A percentile compares a stretch with the other conserved stretches of the same genome.
Evolutionary conservation across 2,888 invertebrate species (phyloP).

Genomic region (Drosophila testacea): DNA sequence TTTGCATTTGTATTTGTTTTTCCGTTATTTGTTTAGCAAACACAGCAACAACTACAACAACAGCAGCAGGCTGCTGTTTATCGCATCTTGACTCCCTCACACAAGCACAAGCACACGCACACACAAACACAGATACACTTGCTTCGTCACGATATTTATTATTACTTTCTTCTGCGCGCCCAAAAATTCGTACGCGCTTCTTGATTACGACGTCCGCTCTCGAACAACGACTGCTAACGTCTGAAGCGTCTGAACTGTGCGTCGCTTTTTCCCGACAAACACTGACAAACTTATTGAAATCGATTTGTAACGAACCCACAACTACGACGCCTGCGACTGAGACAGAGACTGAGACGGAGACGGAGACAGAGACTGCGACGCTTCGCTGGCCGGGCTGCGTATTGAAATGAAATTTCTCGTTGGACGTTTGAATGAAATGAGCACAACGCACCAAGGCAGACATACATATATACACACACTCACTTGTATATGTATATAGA

Average conservation of each 20-base stretch:
- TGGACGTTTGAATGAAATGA: constrained; percentile 70
- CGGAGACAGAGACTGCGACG: constrained; percentile 50
- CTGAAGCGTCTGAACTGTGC: constrained; percentile 63
- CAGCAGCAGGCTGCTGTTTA: constrained; percentile 32
- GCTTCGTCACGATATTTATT: constrained; percentile 48
- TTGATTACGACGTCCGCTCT: constrained; percentile 58
- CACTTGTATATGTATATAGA: constrained; percentile 9
- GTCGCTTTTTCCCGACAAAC: constrained; percentile 80
- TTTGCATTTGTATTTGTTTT: constrained; percentile 39
- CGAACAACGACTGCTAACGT: constrained; percentile 69
- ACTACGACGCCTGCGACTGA: constrained; percentile 28
- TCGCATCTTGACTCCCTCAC: constrained; percentile 40
- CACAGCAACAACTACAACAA: constrained; percentile 50
- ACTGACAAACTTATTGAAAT: constrained; percentile 84
- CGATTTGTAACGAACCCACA: constrained; percentile 83
- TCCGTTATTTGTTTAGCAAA: constrained; percentile 65
- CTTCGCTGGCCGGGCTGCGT: constrained; percentile 66
- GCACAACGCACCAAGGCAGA: constrained; percentile 53
- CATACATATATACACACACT: constrained; percentile 15
- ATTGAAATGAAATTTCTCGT: constrained; percentile 83
- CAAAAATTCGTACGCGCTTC: constrained; percentile 40
- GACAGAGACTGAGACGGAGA: constrained; percentile 31
- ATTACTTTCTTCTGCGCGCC: constrained; percentile 61
- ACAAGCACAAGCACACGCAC: constrained; percentile 8
- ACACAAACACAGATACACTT: constrained; percentile 25